Conservation (phyloP, 2,888 invertebrate genomes). For the Epirrita christyi region DNA sequence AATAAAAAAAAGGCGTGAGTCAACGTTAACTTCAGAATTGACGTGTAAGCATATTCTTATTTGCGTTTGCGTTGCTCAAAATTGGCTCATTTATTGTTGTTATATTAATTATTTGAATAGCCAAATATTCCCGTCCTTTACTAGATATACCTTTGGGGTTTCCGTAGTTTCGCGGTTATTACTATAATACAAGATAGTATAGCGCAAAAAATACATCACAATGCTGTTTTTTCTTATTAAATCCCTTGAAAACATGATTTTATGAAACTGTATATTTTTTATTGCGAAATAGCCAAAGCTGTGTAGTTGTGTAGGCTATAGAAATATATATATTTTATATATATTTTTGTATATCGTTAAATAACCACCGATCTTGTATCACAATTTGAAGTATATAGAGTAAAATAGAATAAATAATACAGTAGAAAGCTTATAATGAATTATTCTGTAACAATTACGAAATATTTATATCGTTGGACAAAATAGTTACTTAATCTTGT, state of each 20-base stretch:
- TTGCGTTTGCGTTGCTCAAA: slow-evolving; percentile 7
- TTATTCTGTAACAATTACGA: too few relatives aligned
- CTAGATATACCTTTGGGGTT: too few relatives aligned
- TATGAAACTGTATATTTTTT: not conserved
- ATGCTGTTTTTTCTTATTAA: too few relatives aligned
- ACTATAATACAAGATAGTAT: too few relatives aligned
- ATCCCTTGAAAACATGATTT: not conserved
- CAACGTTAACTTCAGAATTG: not conserved
- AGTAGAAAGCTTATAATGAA: too few relatives aligned
- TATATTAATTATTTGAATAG: not conserved
- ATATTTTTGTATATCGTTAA: not conserved
- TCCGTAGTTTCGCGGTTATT: too few relatives aligned
- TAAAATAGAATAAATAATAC: not conserved
- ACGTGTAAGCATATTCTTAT: not conserved
- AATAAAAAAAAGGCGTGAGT: not conserved
- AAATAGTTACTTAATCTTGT: too few relatives aligned
- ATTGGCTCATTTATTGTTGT: slow-evolving; percentile 8
- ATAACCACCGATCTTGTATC: slow-evolving; percentile 12
- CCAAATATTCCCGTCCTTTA: slow-evolving; percentile 21
- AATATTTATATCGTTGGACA: too few relatives aligned
- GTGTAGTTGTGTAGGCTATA: too few relatives aligned
- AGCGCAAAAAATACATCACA: too few relatives aligned
- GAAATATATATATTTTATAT: too few relatives aligned
- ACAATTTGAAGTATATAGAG: slow-evolving; percentile 1
- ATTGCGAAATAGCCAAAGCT: not conserved